These are phyloP conservation scores for Metallyticus violacea DNA, from an alignment of 2,888 invertebrate genomes.

Conservation along the genomic window DNA sequence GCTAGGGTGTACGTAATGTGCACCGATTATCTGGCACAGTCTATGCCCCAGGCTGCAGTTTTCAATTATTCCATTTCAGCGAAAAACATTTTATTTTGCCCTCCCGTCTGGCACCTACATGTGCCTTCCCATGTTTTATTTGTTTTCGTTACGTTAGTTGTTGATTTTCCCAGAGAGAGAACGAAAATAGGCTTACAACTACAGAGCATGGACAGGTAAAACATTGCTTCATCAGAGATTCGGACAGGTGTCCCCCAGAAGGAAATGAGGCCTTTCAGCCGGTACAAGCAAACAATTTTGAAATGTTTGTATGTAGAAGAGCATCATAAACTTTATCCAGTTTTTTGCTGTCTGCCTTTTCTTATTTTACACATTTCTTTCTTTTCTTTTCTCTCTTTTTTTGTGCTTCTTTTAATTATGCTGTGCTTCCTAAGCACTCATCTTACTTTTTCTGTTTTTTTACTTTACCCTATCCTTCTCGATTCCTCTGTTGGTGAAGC, in stretches of 20 bases:
- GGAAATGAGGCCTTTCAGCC: background rate
- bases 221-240: background rate
- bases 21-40: background rate
- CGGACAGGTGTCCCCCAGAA: background rate
- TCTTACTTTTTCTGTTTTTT: no score
- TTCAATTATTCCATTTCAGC: slow-evolving; percentile 9
- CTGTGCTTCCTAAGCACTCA: no score
- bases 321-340: no score
- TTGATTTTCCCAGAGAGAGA: background rate
- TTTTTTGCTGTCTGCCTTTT: no score
- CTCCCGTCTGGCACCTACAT: background rate
- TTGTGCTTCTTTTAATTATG: no score
- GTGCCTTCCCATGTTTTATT: background rate
- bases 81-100: background rate
- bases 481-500: no score
- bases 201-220: background rate
- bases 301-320: no score
- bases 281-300: no score
- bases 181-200: background rate
- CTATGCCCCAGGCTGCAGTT: background rate
- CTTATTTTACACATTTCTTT: no score
- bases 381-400: no score
- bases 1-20: background rate
- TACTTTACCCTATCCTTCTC: no score
- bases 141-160: slow-evolving; percentile 1